Evolutionary conservation across 2,797 vertebrate species (phyloP).

Genomic region (Okamejei kenojei): DNA sequence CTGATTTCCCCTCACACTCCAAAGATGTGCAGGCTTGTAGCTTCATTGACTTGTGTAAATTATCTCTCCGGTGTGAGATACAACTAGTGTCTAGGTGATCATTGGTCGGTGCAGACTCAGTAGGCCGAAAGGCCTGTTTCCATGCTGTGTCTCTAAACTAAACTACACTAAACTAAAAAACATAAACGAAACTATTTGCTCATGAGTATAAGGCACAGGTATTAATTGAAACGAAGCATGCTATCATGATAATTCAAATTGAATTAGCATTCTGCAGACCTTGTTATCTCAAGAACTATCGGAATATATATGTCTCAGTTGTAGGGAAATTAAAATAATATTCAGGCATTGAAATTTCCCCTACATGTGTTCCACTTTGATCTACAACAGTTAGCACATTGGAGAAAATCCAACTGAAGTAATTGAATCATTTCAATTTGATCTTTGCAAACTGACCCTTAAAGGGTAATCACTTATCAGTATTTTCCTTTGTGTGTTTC

Average conservation of each 20-base stretch:
- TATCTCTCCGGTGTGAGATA: no score
- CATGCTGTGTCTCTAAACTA: no score
- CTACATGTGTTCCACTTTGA: background rate
- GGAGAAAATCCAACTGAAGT: background rate
- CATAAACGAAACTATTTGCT: background rate
- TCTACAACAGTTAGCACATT: background rate
- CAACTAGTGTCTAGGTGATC: no score
- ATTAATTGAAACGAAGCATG: background rate
- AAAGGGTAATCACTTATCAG: no score
- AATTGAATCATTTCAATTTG: background rate
- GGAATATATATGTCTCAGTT: background rate
- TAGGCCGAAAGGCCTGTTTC: no score
- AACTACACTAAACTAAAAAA: no score
- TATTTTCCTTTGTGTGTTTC: background rate
- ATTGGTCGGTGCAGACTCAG: no score
- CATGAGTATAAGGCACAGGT: background rate
- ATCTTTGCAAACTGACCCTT: no score
- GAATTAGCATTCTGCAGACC: no score
- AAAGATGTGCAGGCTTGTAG: no score
- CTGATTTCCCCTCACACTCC: no score
- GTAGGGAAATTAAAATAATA: background rate
- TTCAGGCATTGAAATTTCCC: background rate
- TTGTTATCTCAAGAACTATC: background rate
- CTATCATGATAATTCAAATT: background rate
- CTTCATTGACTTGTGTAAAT: no score